These are phyloP conservation scores for Strigamia crassipes DNA, from an alignment of 2,888 invertebrate genomes.

Conservation along the genomic window DNA sequence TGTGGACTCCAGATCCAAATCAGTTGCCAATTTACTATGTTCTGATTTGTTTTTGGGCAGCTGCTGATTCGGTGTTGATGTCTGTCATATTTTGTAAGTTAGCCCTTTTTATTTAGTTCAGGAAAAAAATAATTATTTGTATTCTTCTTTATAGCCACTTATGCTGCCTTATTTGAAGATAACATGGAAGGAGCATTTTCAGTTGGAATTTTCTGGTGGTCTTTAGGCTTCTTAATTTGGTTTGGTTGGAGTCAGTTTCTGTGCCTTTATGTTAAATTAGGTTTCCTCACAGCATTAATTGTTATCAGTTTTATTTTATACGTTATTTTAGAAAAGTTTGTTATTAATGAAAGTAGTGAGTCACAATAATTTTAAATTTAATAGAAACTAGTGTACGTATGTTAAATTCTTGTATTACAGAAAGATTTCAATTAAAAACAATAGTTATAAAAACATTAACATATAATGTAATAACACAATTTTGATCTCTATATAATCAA, in stretches of 20 bases:
- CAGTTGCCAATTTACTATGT: not conserved
- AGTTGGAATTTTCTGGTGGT: conserved; percentile 15
- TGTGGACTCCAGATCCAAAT: not conserved
- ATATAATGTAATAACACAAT: too few species aligned
- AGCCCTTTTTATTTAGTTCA: not conserved
- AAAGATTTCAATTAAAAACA: too few species aligned
- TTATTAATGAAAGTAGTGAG: not conserved
- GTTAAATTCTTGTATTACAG: too few species aligned
- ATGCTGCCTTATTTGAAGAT: conserved; percentile 7
- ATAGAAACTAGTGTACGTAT: too few species aligned
- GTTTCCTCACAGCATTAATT: not conserved
- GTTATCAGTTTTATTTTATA: not conserved
- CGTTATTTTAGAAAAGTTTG: conserved; percentile 12
- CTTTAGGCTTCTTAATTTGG: not conserved
- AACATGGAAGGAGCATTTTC: conserved; percentile 29
- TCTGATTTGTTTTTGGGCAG: not conserved
- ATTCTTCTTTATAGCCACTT: not conserved
- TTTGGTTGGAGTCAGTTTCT: not conserved
- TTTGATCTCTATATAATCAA: too few species aligned
- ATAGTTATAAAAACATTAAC: too few species aligned
- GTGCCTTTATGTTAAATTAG: conserved; percentile 12
- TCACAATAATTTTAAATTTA: too few species aligned
- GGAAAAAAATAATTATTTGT: too few species aligned
- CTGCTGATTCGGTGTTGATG: not conserved
- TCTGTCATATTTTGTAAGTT: conserved; percentile 11